Evolutionary conservation across 2,113 vertebrate species (phyloP).

Genomic region (Oncorhynchus gorbuscha): DNA sequence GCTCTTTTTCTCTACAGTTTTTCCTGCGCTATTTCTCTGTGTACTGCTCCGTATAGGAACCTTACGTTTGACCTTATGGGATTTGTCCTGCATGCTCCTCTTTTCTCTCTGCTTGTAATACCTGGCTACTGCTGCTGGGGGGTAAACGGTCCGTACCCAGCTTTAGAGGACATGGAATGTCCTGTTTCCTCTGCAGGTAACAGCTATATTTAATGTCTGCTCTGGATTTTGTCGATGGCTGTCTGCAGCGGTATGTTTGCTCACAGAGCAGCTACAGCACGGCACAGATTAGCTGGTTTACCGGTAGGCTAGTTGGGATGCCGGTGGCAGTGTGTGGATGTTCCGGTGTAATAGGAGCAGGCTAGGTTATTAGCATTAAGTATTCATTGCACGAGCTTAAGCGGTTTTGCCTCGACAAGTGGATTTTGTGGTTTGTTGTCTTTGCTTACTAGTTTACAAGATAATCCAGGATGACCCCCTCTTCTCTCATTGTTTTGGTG

Average conservation of each 20-base stretch:
- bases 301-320: conserved; percentile 9
- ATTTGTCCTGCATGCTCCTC: conserved; percentile 45
- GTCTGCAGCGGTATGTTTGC: conserved; percentile 37
- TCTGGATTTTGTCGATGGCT: conserved; percentile 15
- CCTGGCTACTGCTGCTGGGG: conserved; percentile 56
- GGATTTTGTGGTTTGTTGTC: conserved; percentile 14
- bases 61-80: conserved; percentile 47
- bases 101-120: conserved; percentile 52
- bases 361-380: not conserved
- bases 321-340: conserved; percentile 17
- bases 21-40: conserved; percentile 13
- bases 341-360: not conserved
- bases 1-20: conserved; percentile 7
- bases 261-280: conserved; percentile 12
- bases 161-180: conserved; percentile 76
- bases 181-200: conserved; percentile 80
- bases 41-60: conserved; percentile 27
- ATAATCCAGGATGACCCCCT: conserved; percentile 13
- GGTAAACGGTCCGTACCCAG: conserved; percentile 67
- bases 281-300: conserved; percentile 23
- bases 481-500: conserved; percentile 34
- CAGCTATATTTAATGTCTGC: conserved; percentile 40
- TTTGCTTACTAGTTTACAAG: not conserved
- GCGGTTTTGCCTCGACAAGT: not conserved
- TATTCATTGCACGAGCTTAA: not conserved